Conservation (phyloP, 2,797 vertebrate genomes). For the Sarcophilus harrisii region DNA sequence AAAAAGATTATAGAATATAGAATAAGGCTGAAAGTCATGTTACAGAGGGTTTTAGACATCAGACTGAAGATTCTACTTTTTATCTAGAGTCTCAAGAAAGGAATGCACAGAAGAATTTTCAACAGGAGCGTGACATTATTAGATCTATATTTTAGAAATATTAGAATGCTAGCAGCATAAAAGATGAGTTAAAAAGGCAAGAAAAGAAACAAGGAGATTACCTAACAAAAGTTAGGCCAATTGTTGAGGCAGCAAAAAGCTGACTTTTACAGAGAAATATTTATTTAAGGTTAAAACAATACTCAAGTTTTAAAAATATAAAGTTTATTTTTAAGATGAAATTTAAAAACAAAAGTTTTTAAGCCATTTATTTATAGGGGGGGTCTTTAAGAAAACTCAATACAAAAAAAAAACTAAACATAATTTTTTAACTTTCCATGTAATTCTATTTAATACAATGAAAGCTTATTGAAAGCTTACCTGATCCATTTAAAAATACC, state of each 20-base stretch:
- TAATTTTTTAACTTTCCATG: neutral
- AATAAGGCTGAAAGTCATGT: neutral
- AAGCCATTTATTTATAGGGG: neutral
- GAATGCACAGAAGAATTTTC: neutral
- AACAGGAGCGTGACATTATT: neutral
- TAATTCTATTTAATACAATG: neutral
- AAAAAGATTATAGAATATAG: neutral
- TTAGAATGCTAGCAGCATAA: neutral
- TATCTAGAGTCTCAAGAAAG: neutral
- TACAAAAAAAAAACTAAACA: neutral
- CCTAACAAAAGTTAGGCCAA: neutral
- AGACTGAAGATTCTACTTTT: neutral
- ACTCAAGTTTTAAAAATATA: neutral
- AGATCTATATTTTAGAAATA: neutral
- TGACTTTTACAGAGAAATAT: neutral
- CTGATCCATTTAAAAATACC: neutral
- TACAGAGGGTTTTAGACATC: neutral
- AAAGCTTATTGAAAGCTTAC: neutral
- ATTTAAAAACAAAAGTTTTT: neutral
- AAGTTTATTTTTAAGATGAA: neutral
- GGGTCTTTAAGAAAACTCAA: neutral
- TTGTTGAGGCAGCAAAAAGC: neutral
- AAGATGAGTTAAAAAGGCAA: neutral
- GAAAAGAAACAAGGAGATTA: neutral
- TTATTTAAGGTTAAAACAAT: neutral